phyloP scores from a whole-genome alignment of 2,113 vertebrate genomes.

The Apteryx mantelli region DNA sequence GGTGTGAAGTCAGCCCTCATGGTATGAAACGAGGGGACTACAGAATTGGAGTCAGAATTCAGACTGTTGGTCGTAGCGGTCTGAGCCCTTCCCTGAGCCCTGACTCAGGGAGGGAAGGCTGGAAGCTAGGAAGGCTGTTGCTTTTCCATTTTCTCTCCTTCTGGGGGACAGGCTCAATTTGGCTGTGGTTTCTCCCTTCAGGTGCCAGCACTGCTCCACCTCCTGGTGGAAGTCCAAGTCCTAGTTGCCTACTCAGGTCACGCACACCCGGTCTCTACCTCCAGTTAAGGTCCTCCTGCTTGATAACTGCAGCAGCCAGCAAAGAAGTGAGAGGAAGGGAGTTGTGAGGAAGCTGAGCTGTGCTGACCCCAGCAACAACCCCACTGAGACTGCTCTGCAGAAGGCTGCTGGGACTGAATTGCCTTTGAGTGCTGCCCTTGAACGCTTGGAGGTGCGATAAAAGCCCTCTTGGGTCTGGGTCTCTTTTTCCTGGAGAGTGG shows the following conservation, averaged over 20 bases:
- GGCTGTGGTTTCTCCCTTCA: neutral
- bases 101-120: neutral
- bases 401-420: neutral
- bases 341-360: neutral
- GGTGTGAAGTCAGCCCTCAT: rapidly evolving
- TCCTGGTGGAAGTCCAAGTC: neutral
- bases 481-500: neutral
- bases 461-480: rapidly evolving
- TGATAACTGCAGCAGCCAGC: neutral
- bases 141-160: neutral
- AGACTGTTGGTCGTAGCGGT: neutral
- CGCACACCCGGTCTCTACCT: neutral
- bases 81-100: neutral
- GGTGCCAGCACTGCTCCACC: neutral
- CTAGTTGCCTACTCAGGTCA: neutral
- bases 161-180: rapidly evolving
- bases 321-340: neutral
- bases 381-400: neutral
- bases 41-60: neutral
- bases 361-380: neutral
- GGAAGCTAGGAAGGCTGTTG: neutral
- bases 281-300: neutral
- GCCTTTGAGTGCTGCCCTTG: too few species aligned
- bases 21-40: rapidly evolving
- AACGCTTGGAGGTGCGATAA: neutral